Evolutionary conservation across 1,140 invertebrate species (phyloP).

Genomic region (Pissodes strobi): DNA sequence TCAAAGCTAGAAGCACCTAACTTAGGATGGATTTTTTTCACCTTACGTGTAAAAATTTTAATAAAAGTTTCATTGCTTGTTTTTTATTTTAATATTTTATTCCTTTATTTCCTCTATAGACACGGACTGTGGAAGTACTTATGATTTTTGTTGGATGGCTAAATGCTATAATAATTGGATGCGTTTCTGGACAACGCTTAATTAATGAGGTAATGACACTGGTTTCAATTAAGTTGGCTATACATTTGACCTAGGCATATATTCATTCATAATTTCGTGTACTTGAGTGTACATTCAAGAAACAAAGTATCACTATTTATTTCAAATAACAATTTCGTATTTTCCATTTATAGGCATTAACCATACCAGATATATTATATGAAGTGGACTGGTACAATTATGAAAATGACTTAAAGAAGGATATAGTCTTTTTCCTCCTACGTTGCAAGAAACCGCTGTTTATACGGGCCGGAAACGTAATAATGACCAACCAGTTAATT

Average conservation of each 20-base stretch:
- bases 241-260: neutral
- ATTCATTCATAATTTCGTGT: no score
- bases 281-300: no score
- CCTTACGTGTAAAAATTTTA: no score
- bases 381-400: slow-evolving; percentile 16
- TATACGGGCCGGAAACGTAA: slow-evolving; percentile 16
- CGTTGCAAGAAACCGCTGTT: slow-evolving; percentile 5
- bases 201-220: slow-evolving; percentile 22
- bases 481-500: slow-evolving; percentile 8
- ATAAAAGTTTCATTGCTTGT: no score
- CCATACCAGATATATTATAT: slow-evolving; percentile 11
- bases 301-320: no score
- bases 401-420: slow-evolving; percentile 1
- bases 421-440: slow-evolving; percentile 14
- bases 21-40: no score
- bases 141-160: slow-evolving; percentile 28
- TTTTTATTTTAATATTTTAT: no score
- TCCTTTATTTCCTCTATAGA: neutral
- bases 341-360: neutral
- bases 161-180: slow-evolving; percentile 19
- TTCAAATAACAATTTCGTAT: neutral
- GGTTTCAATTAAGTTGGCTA: neutral
- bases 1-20: no score
- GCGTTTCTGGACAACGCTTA: slow-evolving; percentile 9
- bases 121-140: neutral